Conservation (phyloP, 2,113 vertebrate species). For the Hepsetus odoe region DNA sequence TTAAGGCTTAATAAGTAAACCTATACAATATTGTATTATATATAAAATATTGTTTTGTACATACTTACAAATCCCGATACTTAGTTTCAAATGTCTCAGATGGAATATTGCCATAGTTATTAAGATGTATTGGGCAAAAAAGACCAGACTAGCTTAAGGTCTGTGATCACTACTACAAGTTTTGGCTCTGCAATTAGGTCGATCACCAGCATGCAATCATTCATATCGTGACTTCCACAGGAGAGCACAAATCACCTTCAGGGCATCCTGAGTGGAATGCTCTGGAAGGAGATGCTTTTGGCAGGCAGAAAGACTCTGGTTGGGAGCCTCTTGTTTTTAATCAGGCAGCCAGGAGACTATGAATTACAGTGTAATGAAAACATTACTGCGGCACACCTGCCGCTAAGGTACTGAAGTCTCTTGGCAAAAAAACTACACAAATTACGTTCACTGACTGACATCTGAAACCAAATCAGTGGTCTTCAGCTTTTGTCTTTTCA, state of each 20-base stretch:
- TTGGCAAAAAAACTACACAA: conserved; percentile 31
- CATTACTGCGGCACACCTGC: conserved; percentile 26
- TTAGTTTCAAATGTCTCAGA: conserved; percentile 13
- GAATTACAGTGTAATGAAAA: conserved; percentile 24
- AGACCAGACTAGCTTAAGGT: conserved; percentile 27
- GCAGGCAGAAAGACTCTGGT: conserved; percentile 22
- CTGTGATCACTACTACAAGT: conserved; percentile 50
- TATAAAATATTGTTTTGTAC: background rate
- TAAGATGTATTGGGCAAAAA: conserved; percentile 20
- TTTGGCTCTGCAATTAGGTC: conserved; percentile 53
- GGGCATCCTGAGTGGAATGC: conserved; percentile 63
- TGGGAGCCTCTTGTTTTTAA: conserved; percentile 37
- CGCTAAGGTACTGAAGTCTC: conserved; percentile 1
- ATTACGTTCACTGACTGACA: conserved; percentile 23
- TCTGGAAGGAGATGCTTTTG: conserved; percentile 57
- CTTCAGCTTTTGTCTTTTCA: background rate
- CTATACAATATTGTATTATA: background rate
- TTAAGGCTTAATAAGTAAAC: background rate
- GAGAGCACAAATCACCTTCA: conserved; percentile 58
- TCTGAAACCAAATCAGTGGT: background rate
- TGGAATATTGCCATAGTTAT: conserved; percentile 14
- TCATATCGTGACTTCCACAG: conserved; percentile 64
- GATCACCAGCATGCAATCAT: conserved; percentile 59
- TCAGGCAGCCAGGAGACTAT: conserved; percentile 30
- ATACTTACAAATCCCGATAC: conserved; percentile 9